Base-by-base conservation (phyloP, 92 coral and sea anemone species). In the Porites lobata region DNA sequence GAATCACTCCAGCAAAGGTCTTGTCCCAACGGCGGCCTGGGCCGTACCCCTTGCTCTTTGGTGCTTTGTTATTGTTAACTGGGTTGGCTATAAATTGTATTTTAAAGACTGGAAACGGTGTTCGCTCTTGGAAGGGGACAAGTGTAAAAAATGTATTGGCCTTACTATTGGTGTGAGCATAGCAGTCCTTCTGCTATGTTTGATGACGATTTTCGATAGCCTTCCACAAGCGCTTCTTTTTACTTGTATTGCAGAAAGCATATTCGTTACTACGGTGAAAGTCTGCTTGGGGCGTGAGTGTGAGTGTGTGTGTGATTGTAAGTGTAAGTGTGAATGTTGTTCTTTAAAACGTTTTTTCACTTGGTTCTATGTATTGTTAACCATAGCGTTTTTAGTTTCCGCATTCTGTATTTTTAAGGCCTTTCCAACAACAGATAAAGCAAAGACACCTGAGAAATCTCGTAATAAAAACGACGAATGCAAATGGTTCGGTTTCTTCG, bases 391-490 rank as follows among this genome's bases (percentile, higher is more conserved):
- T 11, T 74, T 87, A 88, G 11, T 63, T 53, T 67, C 12, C 2
- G 95, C 94, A 4, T 54, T 96, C 4, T 79, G 72, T 86, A 75
- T 92, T 29, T 96, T 96, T 72, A 62, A 18, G 1, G 72, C 53
- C 0, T 43, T 50, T 12, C 85, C 95, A 65, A 94, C 96, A 6
- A 88, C 93, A 29, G 90, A 95, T 21, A 96, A 96, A 67, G 86
- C 90, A 6, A 76, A 54, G 6, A 6, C 79, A 1, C 94, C 98
- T 12, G 91, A 86, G 8, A 8, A 62, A 5, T 96, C 98, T 15
- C 95, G 98, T n/a, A 91, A 93, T 76, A 73, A 90, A 12, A 96
- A 96, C 91, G 51, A 78, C 56, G 95, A 93, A 15, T 96, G 99
- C 77, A 81, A 50, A 38, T 21, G 47, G 61, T 2, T 56, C 15